phyloP scores from a whole-genome alignment of 92 coral and sea anemone genomes.

The Desmophyllum pertusum region DNA sequence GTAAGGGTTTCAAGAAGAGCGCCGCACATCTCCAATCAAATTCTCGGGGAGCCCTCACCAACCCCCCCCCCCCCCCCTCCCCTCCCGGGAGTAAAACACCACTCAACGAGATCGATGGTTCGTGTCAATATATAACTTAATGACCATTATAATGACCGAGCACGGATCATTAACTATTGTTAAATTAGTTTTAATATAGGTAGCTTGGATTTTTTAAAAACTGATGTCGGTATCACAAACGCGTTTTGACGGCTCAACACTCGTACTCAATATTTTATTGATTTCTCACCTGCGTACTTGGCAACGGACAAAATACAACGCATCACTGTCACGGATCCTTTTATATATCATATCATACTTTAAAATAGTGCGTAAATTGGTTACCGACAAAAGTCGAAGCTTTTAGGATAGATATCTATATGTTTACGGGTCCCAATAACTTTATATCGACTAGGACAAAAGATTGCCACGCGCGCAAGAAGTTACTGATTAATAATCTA shows the following conservation, averaged over 20 bases:
- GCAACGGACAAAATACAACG: not conserved
- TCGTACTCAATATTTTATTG: slow-evolving; percentile 14
- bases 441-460: not conserved
- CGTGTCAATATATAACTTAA: too few species aligned
- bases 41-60: too few species aligned
- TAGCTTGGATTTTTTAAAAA: not conserved
- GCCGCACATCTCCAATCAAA: too few species aligned
- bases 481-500: slow-evolving; percentile 17
- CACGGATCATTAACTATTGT: slow-evolving; percentile 3
- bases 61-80: too few species aligned
- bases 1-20: too few species aligned
- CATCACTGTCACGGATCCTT: too few species aligned
- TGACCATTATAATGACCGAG: not conserved
- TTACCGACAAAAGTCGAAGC: not conserved
- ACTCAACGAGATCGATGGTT: too few species aligned
- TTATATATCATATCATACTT: not conserved
- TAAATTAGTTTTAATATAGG: too few species aligned
- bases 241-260: not conserved
- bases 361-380: not conserved
- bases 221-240: not conserved
- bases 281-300: not conserved
- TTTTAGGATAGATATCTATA: not conserved
- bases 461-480: not conserved
- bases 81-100: too few species aligned
- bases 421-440: not conserved